Evolutionary conservation across 2,797 vertebrate species (phyloP).

Genomic region (Paratrypauchen microcephalus): DNA sequence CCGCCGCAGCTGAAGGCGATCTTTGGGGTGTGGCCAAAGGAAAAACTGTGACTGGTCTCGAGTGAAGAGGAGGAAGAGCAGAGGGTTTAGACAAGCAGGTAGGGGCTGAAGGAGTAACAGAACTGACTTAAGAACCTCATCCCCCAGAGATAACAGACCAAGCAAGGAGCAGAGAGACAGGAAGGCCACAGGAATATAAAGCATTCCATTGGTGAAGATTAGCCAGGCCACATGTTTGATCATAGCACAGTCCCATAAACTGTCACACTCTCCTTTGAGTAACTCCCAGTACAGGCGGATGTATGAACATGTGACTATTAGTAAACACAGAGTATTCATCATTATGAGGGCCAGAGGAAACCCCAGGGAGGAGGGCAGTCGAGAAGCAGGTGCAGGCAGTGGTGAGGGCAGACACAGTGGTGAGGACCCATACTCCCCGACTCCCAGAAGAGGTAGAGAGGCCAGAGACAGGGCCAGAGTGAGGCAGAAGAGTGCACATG

Average conservation of each 20-base stretch:
- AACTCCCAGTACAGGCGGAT: conserved; percentile 91
- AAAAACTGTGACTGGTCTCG: conserved; percentile 85
- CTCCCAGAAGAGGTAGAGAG: conserved; percentile 81
- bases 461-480: conserved; percentile 81
- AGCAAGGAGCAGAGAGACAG: conserved; percentile 90
- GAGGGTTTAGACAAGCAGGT: conserved; percentile 90
- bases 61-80: conserved; percentile 92
- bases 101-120: conserved; percentile 90
- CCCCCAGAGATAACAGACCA: conserved; percentile 86
- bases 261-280: conserved; percentile 85
- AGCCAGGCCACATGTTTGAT: conserved; percentile 95
- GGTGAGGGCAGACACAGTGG: conserved; percentile 91
- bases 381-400: conserved; percentile 80
- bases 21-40: conserved; percentile 75
- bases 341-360: conserved; percentile 89
- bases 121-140: conserved; percentile 89
- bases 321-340: conserved; percentile 92
- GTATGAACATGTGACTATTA: conserved; percentile 88
- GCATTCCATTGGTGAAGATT: conserved; percentile 92
- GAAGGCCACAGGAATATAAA: conserved; percentile 94
- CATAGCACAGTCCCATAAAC: conserved; percentile 92
- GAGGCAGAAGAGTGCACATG: conserved; percentile 83
- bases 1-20: conserved; percentile 60
- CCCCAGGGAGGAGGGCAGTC: conserved; percentile 79
- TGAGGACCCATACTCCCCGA: conserved; percentile 88